Percentiles rank a stretch among this genome's conserved stretches.
Evolutionary conservation across 2,113 vertebrate genomes (phyloP).

Genomic region (Sprattus sprattus): DNA sequence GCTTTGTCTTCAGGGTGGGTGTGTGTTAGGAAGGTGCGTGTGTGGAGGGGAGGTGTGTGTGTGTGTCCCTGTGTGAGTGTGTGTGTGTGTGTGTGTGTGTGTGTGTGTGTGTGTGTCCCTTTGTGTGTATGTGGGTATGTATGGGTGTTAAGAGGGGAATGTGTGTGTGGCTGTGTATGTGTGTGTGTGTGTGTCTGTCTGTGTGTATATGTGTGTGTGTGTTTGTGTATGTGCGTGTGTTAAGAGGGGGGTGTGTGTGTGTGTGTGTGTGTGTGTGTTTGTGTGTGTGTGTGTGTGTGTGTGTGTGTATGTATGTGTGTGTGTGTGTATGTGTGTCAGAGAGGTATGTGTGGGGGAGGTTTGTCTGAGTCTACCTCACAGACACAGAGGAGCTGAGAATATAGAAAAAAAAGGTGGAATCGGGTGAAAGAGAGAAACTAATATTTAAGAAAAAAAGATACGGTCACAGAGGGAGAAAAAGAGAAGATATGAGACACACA

Average conservation of each 20-base stretch:
- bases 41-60: neutral
- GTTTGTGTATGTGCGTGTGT: neutral
- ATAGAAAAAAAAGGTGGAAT: neutral
- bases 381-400: neutral
- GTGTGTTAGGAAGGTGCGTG: neutral
- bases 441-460: neutral
- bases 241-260: conserved; percentile 13
- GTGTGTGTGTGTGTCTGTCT: neutral
- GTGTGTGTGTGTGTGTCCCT: neutral
- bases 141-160: neutral
- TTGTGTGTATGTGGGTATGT: neutral
- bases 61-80: neutral
- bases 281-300: neutral
- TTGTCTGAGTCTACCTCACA: neutral
- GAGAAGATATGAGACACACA: neutral
- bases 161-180: neutral
- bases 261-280: neutral
- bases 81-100: neutral
- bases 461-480: neutral
- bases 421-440: neutral
- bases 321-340: neutral
- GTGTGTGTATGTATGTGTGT: neutral
- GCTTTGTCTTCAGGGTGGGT: conserved; percentile 34
- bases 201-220: neutral
- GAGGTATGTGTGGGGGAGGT: neutral